phyloP scores from a whole-genome alignment of 2,113 vertebrate species.

The Noctilio leporinus region DNA sequence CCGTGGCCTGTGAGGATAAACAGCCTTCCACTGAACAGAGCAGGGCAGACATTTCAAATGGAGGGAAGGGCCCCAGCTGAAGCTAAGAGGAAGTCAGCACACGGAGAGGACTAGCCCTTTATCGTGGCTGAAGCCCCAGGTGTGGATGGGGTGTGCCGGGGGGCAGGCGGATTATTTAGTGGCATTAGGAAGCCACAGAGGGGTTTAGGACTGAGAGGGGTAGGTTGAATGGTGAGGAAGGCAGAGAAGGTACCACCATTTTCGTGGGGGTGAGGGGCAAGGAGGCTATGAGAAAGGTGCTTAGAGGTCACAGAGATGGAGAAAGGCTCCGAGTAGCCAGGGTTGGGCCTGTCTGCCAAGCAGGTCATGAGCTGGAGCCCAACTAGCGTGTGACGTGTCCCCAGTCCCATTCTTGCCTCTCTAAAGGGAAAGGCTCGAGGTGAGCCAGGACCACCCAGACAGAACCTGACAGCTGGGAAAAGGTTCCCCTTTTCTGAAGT shows the following conservation, averaged over 20 bases:
- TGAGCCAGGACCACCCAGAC: neutral
- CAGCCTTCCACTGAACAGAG: neutral
- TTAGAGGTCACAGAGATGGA: neutral
- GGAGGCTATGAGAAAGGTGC: neutral
- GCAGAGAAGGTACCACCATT: neutral
- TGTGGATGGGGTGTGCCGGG: rapidly evolving
- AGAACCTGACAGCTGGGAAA: neutral
- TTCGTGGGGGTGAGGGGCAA: neutral
- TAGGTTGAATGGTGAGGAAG: neutral
- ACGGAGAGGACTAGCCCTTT: rapidly evolving
- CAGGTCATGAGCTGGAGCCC: neutral
- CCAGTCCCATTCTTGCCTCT: neutral
- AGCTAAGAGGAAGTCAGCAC: neutral
- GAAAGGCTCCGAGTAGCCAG: neutral
- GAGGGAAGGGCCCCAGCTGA: neutral
- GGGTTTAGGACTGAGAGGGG: neutral
- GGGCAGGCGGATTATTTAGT: neutral
- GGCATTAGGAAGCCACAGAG: neutral
- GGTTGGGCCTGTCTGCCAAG: neutral
- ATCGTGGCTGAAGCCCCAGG: neutral
- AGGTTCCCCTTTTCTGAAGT: neutral
- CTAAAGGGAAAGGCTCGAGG: neutral
- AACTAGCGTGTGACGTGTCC: neutral
- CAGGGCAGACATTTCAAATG: neutral
- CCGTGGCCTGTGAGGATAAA: neutral